Percentiles rank a stretch among this genome's conserved stretches.
Evolutionary conservation across 1,140 invertebrate species (phyloP).

Genomic region (Zaprionus camerounensis): DNA sequence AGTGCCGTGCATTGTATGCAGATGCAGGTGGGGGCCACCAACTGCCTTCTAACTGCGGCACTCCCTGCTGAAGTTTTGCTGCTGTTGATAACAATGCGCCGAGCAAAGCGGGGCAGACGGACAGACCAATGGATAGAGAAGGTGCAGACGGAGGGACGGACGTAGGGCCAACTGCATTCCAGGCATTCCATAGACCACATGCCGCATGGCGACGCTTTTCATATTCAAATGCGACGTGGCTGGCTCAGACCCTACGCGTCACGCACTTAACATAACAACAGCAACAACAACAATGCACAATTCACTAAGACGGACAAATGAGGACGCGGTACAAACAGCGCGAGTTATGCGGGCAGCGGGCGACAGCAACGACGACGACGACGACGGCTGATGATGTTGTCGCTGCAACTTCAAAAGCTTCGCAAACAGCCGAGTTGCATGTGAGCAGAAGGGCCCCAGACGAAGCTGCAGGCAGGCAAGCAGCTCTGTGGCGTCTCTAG

Average conservation of each 20-base stretch:
- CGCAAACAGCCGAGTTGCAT: slow-evolving; percentile 58
- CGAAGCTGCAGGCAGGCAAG: slow-evolving; percentile 13
- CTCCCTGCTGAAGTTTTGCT: slow-evolving; percentile 37
- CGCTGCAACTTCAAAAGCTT: slow-evolving; percentile 79
- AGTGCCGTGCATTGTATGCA: slow-evolving; percentile 60
- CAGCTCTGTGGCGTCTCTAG: slow-evolving; percentile 18
- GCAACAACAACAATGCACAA: slow-evolving; percentile 44
- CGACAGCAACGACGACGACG: slow-evolving; percentile 20
- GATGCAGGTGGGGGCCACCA: slow-evolving; percentile 48
- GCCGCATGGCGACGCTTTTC: slow-evolving; percentile 64
- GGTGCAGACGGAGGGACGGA: neutral
- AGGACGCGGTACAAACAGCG: slow-evolving; percentile 16
- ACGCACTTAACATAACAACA: slow-evolving; percentile 77
- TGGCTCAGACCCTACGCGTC: slow-evolving; percentile 53
- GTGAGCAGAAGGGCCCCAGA: slow-evolving; percentile 32
- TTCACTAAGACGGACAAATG: slow-evolving; percentile 56
- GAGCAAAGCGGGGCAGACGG: slow-evolving; percentile 28
- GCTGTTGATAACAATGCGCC: slow-evolving; percentile 64
- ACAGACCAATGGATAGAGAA: neutral
- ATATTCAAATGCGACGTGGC: slow-evolving; percentile 74
- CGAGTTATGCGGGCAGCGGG: slow-evolving; percentile 20
- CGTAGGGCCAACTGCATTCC: slow-evolving; percentile 64
- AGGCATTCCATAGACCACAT: slow-evolving; percentile 59
- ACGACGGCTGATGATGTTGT: slow-evolving; percentile 70
- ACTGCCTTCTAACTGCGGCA: slow-evolving; percentile 23